Conservation (phyloP, 2,888 invertebrate genomes). For the Tethea ocularis region DNA sequence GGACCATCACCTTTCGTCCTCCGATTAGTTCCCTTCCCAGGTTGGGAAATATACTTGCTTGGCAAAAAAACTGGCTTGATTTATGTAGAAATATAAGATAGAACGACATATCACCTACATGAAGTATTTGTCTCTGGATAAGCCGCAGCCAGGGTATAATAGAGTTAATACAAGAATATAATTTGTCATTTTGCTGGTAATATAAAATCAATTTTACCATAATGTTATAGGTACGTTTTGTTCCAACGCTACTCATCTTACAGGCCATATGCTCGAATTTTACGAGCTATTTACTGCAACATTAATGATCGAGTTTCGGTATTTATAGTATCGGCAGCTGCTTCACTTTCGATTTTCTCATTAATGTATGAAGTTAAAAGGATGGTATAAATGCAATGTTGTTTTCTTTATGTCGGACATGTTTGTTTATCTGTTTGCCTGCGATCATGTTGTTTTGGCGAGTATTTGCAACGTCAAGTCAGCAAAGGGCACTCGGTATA, state of each 20-base stretch:
- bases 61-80: not conserved
- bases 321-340: conserved; percentile 55
- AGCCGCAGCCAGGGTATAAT: too few relatives aligned
- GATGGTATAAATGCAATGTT: conserved; percentile 6
- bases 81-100: not conserved
- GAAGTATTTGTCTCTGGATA: too few relatives aligned
- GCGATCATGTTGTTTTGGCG: conserved; percentile 14
- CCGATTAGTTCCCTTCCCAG: not conserved
- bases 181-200: conserved; percentile 7
- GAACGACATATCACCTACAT: not conserved
- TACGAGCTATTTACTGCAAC: conserved; percentile 56
- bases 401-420: conserved; percentile 1
- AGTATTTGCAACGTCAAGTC: conserved; percentile 36
- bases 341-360: conserved; percentile 44
- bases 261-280: conserved; percentile 47
- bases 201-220: conserved; percentile 7
- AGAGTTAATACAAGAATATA: too few relatives aligned
- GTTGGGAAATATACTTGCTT: not conserved
- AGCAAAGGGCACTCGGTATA: conserved; percentile 46
- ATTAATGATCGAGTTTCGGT: conserved; percentile 45
- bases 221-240: conserved; percentile 22
- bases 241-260: conserved; percentile 41
- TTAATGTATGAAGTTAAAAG: conserved; percentile 34
- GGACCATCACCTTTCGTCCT: not conserved
- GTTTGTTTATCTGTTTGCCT: conserved; percentile 11